These are phyloP conservation scores for Microcebus griseorufus DNA, from an alignment of 2,113 vertebrate species.

Conservation along the genomic window DNA sequence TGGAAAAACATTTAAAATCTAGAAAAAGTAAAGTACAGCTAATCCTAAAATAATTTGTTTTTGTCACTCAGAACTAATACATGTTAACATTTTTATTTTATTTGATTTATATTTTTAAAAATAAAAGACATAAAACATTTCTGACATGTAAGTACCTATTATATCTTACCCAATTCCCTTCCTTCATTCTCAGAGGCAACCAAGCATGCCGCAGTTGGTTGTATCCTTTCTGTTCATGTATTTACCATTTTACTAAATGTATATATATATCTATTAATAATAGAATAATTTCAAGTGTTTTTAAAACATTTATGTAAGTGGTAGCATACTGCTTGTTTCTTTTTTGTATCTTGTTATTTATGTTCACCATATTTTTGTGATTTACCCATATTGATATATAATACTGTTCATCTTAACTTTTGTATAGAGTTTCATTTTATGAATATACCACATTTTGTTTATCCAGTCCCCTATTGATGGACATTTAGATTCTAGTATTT, in stretches of 20 bases:
- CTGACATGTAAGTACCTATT: not conserved
- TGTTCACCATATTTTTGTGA: not conserved
- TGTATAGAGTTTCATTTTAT: not conserved
- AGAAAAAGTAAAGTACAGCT: not conserved
- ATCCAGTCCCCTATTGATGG: not conserved
- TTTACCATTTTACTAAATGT: not conserved
- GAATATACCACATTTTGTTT: not conserved
- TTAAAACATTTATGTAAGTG: not conserved
- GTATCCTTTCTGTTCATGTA: not conserved
- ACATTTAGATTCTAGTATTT: constrained; percentile 10
- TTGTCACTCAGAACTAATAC: not conserved
- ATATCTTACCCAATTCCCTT: not conserved
- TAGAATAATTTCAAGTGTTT: not conserved
- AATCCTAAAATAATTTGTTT: not conserved
- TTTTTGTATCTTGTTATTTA: not conserved
- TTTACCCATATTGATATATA: not conserved
- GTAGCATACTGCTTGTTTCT: not conserved
- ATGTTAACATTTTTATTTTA: constrained; percentile 8
- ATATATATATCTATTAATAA: not conserved
- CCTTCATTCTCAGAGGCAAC: not conserved
- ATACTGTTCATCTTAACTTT: not conserved
- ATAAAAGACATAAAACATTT: not conserved
- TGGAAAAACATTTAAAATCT: not conserved
- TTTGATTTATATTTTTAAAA: not conserved
- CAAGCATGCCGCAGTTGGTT: not conserved